Base-by-base conservation (phyloP, 37 sponge, comb jelly and placozoan genomes). In the Cliona cf. orientalis region DNA sequence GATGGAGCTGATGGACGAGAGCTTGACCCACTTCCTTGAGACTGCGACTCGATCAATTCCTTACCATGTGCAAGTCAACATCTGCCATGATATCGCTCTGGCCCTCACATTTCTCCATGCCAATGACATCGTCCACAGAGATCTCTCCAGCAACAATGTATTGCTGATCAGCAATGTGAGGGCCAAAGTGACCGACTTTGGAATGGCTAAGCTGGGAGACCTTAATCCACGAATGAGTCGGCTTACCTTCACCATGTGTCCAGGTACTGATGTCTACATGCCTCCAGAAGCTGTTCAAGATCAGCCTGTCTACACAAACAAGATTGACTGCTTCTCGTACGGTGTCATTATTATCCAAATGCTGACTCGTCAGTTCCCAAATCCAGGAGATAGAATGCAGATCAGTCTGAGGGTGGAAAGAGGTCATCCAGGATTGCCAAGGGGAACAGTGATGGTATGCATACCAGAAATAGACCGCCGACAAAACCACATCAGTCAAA, bases 1-100 rank as follows among this genome's bases (percentile, higher is more conserved):
- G 29, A 79, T 86, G 80, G 86, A 86, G 65, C 66, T 71, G 25
- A 86, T 86, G 74, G 74, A 86, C 37, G 86, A 86, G 63, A 86
- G 72, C 63, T 41, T 86, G 32, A 86, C 86, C 35, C 42, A 46
- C 22, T 86, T 79, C 58, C 53, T 86, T 19, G 67, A 79, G 39
- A n/a, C 36, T 11, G 53, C 62, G 0, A 38, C 71, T 1, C 36
- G 32, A 9, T 62, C 72, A 7, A 34, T 86, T 23, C 67, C 80
- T 11, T 42, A 55, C 25, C 55, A 46, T 33, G 71, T 38, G 2
- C 69, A 76, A 42, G 58, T 84, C 17, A 46, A 84, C 49, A n/a
- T 84, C 32, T 59, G 70, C 57, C 78, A 76, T 64, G 85, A 84
- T 21, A 40, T 84, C 17, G 57, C 60, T 17, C 46, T 67, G 41